Base-by-base conservation (phyloP, 2,113 vertebrate genomes). In the Scortum barcoo region DNA sequence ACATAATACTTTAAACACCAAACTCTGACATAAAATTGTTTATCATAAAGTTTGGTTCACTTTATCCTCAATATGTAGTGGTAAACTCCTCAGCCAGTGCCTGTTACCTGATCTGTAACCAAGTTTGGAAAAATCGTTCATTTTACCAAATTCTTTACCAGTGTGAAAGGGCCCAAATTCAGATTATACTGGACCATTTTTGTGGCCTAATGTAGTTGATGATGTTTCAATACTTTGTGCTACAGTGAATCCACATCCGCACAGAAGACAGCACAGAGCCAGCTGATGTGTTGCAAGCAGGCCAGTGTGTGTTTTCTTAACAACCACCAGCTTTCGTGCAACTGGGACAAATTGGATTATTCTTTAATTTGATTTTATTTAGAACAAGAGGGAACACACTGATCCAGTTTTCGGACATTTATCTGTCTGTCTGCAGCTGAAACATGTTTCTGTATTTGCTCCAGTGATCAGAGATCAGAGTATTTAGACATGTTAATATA, bases 321-420 rank as follows among this genome's bases (percentile, higher is more conserved):
- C 50, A 72, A 72, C 46, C 48, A 67, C 13, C 68, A 38, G 22
- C 66, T 68, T 63, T 44, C 42, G 30, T 80, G 69, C 57, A 77
- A 61, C 69, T 76, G 81, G 50, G 44, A 82, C 36, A 72, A 68
- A 80, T 63, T 72, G 16, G 82, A 84, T 86, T 80, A 86, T 84
- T 77, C 24, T 84, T 77, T 44, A 12, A 50, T 51, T 70, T 76
- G 42, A 74, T 68, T 82, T 68, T 61, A 79, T 80, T 84, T 86
- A 62, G 78, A 86, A 44, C 44, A 67, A 73, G 36, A 75, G 3
- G 38, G 42, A 71, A 73, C 75, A 81, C 40, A 26, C 67, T 74
- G 78, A 70, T 73, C 81, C 70, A 76, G 57, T 54, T 83, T 72
- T 57, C 38, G 63, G 22, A 60, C 28, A 38, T 66, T 44, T 14